Evolutionary conservation across 2,888 invertebrate species (phyloP), one percentile per base, ranked within the genome.

Genomic region (Apamea epomidion): DNA sequence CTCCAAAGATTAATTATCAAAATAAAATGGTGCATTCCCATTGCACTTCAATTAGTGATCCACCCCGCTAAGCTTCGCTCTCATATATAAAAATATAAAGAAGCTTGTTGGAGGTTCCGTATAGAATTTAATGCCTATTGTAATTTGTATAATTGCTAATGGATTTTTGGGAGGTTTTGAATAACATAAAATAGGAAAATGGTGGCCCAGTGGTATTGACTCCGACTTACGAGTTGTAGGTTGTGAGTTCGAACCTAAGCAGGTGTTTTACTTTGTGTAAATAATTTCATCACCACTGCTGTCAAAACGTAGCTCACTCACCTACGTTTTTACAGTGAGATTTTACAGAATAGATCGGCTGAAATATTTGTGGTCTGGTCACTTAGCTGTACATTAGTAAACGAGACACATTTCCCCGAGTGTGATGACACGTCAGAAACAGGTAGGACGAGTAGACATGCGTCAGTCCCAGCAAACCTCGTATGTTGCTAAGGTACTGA

Each of bases 11-110:
- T 87, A 80, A 86, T 79, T 89, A 91, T 91, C 84, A 85, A 82
- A 58, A 92, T 78, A 82, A 88, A 90, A 88, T 84, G 87, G 83
- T 86, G 86, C 88, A 89, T 78, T 90, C 77, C 81, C 75, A 83
- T 80, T 90, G 89, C 91, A 91, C 90, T 92, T 90, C 91, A 91
- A 92, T 92, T 92, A 93, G 87, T 72, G 82, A 75, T 69, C 48
- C 54, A 74, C 72, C 74, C 78, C 1, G n/a, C 10, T 86, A 82
- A 64, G 81, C 64, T 87, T 83, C 76, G 75, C 75, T 89, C 75
- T 82, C 51, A 51, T 68, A 71, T 78, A 54, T 54, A 54, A 83
- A 87, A 83, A 77, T 72, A 71, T n/a, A 25, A 45, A 62, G 18
- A 48, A 62, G 6, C 21, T 54, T 79, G 51, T 75, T 78, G 5